A percentile compares a stretch with the other conserved stretches of the same genome.
These are phyloP conservation scores for Drosophila willistoni DNA, from an alignment of 1,140 invertebrate species.

Conservation along the genomic window DNA sequence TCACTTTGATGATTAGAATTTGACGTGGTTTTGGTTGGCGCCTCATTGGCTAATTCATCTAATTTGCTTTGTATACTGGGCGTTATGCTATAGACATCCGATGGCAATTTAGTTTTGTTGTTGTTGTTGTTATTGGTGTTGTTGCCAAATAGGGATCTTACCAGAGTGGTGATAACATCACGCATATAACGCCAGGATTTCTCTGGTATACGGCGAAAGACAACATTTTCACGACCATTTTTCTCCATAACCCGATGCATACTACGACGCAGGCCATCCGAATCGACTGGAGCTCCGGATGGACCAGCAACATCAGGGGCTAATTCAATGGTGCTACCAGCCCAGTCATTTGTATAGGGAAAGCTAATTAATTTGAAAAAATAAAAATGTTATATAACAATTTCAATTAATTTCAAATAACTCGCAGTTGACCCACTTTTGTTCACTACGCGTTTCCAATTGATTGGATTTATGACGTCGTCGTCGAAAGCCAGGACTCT, in stretches of 20 bases:
- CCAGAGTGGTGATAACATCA: slow-evolving; percentile 86
- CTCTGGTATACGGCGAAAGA: slow-evolving; percentile 83
- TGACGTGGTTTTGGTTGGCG: slow-evolving; percentile 38
- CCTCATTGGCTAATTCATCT: slow-evolving; percentile 62
- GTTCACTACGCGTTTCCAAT: slow-evolving; percentile 73
- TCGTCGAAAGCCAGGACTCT: slow-evolving; percentile 63
- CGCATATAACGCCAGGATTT: slow-evolving; percentile 85
- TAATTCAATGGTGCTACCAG: slow-evolving; percentile 77
- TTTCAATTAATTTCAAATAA: not conserved
- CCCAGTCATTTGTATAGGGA: slow-evolving; percentile 71
- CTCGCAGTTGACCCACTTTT: slow-evolving; percentile 60
- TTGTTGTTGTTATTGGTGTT: slow-evolving; percentile 30
- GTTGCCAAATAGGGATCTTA: slow-evolving; percentile 81
- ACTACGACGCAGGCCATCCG: slow-evolving; percentile 49
- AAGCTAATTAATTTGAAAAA: slow-evolving; percentile 38
- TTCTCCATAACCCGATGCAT: slow-evolving; percentile 78
- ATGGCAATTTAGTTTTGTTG: slow-evolving; percentile 29
- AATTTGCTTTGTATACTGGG: slow-evolving; percentile 69
- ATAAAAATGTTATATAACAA: not conserved
- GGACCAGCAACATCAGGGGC: slow-evolving; percentile 42
- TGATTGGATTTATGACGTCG: slow-evolving; percentile 64
- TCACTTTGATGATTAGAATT: slow-evolving; percentile 44
- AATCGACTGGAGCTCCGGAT: slow-evolving; percentile 23
- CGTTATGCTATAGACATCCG: slow-evolving; percentile 72
- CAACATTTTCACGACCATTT: slow-evolving; percentile 76